A percentile compares a stretch with the other conserved stretches of the same genome.
These are phyloP conservation scores for Agonopterix arenella DNA, from an alignment of 2,888 invertebrate species.

Conservation along the genomic window DNA sequence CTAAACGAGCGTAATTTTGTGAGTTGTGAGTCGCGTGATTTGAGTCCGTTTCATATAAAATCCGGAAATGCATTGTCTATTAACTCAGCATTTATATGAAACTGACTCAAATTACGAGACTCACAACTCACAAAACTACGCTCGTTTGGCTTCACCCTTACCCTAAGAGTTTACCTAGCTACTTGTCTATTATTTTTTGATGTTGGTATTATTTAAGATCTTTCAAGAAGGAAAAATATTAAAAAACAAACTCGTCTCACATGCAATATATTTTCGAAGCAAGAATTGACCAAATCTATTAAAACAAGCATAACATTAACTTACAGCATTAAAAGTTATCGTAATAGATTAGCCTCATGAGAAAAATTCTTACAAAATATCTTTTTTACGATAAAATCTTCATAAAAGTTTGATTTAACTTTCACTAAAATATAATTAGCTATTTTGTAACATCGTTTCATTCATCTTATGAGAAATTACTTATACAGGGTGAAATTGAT, in stretches of 20 bases:
- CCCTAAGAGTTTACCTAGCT: no score
- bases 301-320: constrained; percentile 28
- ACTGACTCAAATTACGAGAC: no score
- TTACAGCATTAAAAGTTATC: constrained; percentile 14
- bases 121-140: no score
- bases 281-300: constrained; percentile 30
- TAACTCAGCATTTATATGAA: no score
- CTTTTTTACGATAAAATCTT: constrained; percentile 11
- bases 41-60: no score
- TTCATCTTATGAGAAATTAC: background rate
- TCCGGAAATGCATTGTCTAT: no score
- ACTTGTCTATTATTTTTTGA: no score
- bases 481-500: background rate
- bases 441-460: background rate
- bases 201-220: no score
- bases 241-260: constrained; percentile 1
- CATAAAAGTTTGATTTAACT: constrained; percentile 3
- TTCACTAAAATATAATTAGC: background rate
- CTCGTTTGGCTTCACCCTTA: no score
- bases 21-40: no score
- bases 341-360: constrained; percentile 2
- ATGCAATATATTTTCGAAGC: constrained; percentile 24
- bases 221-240: no score
- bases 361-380: constrained; percentile 10
- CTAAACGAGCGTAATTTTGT: no score